phyloP scores from a whole-genome alignment of 2,797 vertebrate species.

The Thunnus albacares region DNA sequence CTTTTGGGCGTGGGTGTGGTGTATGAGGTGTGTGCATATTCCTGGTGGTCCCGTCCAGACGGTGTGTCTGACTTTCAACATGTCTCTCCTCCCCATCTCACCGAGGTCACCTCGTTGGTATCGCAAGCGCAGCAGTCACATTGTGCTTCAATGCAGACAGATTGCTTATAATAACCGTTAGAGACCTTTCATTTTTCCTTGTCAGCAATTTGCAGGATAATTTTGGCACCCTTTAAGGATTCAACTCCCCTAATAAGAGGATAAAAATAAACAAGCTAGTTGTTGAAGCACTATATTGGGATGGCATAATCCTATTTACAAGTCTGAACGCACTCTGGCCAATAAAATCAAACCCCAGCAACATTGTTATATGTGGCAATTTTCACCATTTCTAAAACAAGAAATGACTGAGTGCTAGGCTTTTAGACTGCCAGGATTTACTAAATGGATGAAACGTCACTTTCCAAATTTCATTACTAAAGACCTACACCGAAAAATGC shows the following conservation, averaged over 20 bases:
- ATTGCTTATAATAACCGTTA: conserved; percentile 90
- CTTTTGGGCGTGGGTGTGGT: conserved; percentile 46
- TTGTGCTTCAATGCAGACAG: conserved; percentile 87
- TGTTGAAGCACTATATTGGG: conserved; percentile 88
- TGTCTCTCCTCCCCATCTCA: conserved; percentile 77
- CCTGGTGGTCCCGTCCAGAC: conserved; percentile 81
- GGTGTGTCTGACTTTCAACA: conserved; percentile 84
- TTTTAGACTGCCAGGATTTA: conserved; percentile 78
- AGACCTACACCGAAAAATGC: conserved; percentile 76
- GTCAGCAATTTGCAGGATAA: conserved; percentile 89
- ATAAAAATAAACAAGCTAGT: conserved; percentile 90
- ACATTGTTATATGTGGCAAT: conserved; percentile 84
- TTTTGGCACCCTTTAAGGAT: conserved; percentile 90
- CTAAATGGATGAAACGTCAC: conserved; percentile 87
- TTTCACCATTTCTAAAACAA: conserved; percentile 88
- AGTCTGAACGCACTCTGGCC: conserved; percentile 81
- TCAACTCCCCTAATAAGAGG: conserved; percentile 86
- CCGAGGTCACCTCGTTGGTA: conserved; percentile 87
- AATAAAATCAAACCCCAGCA: conserved; percentile 82
- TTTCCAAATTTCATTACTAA: conserved; percentile 85
- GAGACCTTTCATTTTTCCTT: conserved; percentile 90
- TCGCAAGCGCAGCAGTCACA: conserved; percentile 90
- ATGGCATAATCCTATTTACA: conserved; percentile 89
- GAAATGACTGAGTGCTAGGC: conserved; percentile 80
- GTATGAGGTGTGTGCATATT: conserved; percentile 55